Conservation (phyloP, 2,113 vertebrate genomes). For the western clawed frog (Xenopus tropicalis) region UCB_Xtro_10.0 CM004450.2:27459001-27459500, state of each 20-base stretch:
- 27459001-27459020: no score
- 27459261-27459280: conserved; percentile 40
- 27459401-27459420: conserved; percentile 5
- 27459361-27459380: neutral
- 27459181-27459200: conserved; percentile 29
- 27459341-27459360: conserved; percentile 10
- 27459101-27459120: no score
- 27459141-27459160: no score
- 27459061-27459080: no score
- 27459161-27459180: conserved; percentile 8
- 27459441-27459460: no score
- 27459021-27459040: no score
- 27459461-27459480: no score
- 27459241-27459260: conserved; percentile 36
- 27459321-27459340: conserved; percentile 23
- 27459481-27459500: no score
- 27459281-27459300: conserved; percentile 39
- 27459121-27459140: no score
- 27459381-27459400: conserved; percentile 6
- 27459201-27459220: conserved; percentile 27
- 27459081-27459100: no score
- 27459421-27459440: neutral
- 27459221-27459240: conserved; percentile 39
- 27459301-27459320: conserved; percentile 31
- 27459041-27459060: no score